phyloP scores from a whole-genome alignment of 2,888 invertebrate genomes.

The Dysmachus trigonus region DNA sequence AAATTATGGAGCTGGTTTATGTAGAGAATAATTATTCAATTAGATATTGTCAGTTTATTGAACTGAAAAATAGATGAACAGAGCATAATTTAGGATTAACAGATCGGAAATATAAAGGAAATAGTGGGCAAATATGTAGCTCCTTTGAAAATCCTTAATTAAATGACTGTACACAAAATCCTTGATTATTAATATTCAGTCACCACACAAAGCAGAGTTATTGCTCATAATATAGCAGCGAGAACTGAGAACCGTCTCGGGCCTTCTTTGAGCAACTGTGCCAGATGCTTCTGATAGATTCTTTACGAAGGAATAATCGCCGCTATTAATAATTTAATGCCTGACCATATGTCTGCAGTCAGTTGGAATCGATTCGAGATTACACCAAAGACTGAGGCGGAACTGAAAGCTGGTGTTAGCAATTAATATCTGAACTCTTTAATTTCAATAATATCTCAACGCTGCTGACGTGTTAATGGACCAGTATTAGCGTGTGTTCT shows the following conservation, averaged over 20 bases:
- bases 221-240: neutral
- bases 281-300: constrained; percentile 47
- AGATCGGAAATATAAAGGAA: neutral
- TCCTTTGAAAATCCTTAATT: neutral
- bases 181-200: constrained; percentile 2
- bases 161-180: neutral
- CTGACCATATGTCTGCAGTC: constrained; percentile 43
- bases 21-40: no score
- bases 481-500: neutral
- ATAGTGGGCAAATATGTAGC: neutral
- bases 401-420: neutral
- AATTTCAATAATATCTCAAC: neutral
- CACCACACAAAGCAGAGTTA: constrained; percentile 6
- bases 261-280: constrained; percentile 17
- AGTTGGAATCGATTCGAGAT: neutral
- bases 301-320: constrained; percentile 45
- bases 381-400: neutral
- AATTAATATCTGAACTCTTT: neutral
- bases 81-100: neutral
- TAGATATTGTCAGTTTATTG: neutral
- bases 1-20: no score
- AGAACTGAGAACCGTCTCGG: neutral
- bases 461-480: neutral
- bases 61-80: neutral
- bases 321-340: constrained; percentile 46